phyloP scores from a whole-genome alignment of 2,888 invertebrate species.

The Pristionchus maxplancki region DNA sequence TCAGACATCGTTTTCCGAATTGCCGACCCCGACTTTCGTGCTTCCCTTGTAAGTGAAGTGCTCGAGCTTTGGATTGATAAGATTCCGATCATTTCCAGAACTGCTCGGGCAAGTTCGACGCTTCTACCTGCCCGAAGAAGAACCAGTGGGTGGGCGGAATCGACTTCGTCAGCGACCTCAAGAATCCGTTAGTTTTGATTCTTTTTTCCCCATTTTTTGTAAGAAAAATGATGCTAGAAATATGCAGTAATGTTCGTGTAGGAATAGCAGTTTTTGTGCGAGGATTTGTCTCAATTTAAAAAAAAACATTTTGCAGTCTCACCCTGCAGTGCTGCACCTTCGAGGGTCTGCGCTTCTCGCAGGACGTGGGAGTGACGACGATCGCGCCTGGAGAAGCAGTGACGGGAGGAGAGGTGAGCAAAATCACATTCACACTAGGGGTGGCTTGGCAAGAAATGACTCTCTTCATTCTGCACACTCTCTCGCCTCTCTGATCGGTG shows the following conservation, averaged over 20 bases:
- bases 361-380: conserved; percentile 75
- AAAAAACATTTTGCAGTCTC: conserved; percentile 58
- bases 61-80: too few species aligned
- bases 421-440: not conserved
- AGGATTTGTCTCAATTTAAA: too few species aligned
- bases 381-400: conserved; percentile 75
- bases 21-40: too few species aligned
- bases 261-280: too few species aligned
- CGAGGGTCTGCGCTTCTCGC: conserved; percentile 75
- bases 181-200: conserved; percentile 68
- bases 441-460: not conserved
- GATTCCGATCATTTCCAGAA: too few species aligned
- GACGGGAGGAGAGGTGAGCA: conserved; percentile 73
- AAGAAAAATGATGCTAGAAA: too few species aligned
- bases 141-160: conserved; percentile 77
- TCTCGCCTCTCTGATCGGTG: too few species aligned
- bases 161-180: conserved; percentile 75
- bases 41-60: too few species aligned
- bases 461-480: too few species aligned
- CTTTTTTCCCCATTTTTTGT: not conserved
- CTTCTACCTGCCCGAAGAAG: conserved; percentile 71
- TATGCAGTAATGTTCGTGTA: too few species aligned
- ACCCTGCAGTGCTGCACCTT: conserved; percentile 75
- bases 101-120: conserved; percentile 70
- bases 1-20: too few species aligned